Percentiles rank a stretch among this genome's conserved stretches.
phyloP scores from a whole-genome alignment of 37 sponge, comb jelly and placozoan genomes.

The Eunapius fragilis region DNA sequence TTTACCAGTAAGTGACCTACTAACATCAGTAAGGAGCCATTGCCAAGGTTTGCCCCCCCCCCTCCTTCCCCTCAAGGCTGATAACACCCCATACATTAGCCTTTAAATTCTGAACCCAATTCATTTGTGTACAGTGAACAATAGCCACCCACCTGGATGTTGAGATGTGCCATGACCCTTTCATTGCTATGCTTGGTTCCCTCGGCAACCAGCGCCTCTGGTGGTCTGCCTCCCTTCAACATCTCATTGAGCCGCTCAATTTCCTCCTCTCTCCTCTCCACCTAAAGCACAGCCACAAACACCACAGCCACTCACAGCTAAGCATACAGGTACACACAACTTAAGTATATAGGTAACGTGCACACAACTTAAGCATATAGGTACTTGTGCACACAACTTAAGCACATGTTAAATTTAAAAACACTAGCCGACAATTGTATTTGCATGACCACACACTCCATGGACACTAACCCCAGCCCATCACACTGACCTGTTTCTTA shows the following conservation, averaged over 20 bases:
- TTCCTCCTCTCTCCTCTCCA: conserved; percentile 89
- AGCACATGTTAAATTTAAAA: no score
- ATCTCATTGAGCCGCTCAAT: conserved; percentile 86
- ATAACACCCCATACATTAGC: no score
- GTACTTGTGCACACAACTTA: neutral
- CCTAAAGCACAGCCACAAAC: conserved; percentile 16
- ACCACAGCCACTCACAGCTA: neutral
- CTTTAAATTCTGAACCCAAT: no score
- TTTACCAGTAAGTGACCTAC: no score
- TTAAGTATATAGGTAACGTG: no score
- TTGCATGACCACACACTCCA: neutral
- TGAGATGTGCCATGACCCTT: conserved; percentile 94
- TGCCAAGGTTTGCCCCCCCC: no score
- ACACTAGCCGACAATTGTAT: neutral
- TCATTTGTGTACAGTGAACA: no score
- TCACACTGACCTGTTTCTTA: conserved; percentile 67
- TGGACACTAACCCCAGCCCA: no score
- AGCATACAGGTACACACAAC: neutral
- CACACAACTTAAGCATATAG: neutral
- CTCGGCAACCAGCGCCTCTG: conserved; percentile 87
- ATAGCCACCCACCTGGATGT: conserved; percentile 78
- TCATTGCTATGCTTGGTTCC: conserved; percentile 81
- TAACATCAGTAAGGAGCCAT: no score
- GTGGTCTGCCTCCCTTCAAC: conserved; percentile 92
- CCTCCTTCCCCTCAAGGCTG: no score